Evolutionary conservation across 2,888 invertebrate species (phyloP).

Genomic region (Ditula angustiorana): DNA sequence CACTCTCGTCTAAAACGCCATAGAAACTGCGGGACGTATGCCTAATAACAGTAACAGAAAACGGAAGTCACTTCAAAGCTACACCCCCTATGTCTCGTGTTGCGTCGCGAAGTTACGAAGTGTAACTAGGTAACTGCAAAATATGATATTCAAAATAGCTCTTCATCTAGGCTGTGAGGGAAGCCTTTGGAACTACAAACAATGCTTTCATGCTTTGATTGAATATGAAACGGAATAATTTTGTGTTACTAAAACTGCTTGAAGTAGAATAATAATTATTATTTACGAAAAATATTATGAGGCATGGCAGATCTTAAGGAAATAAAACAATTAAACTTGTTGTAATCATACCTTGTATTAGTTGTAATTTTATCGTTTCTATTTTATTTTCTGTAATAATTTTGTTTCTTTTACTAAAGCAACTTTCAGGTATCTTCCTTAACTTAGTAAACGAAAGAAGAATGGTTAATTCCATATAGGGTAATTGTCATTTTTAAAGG

Average conservation of each 20-base stretch:
- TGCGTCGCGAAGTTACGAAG: constrained; percentile 38
- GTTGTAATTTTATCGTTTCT: no score
- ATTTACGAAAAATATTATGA: no score
- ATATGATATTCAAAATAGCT: constrained; percentile 28
- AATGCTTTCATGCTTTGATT: not conserved
- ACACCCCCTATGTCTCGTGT: constrained; percentile 43
- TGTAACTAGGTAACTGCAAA: constrained; percentile 38
- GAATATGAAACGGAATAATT: not conserved
- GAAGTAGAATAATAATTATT: no score
- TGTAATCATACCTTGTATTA: no score
- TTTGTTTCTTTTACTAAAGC: no score
- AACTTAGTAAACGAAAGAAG: no score
- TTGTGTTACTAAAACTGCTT: not conserved
- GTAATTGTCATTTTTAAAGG: no score
- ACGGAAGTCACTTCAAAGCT: constrained; percentile 47
- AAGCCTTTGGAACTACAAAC: not conserved
- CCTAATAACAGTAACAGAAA: constrained; percentile 46
- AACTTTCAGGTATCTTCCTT: no score
- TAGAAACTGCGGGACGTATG: constrained; percentile 42
- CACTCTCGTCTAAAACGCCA: constrained; percentile 42
- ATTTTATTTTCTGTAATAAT: no score
- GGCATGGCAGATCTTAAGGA: no score
- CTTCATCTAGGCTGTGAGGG: not conserved
- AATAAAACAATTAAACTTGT: no score
- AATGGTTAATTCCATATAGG: no score